Evolutionary conservation across 2,797 vertebrate genomes (phyloP), one percentile per base, ranked within the genome.

Genomic region (Limnodromus scolopaceus): DNA sequence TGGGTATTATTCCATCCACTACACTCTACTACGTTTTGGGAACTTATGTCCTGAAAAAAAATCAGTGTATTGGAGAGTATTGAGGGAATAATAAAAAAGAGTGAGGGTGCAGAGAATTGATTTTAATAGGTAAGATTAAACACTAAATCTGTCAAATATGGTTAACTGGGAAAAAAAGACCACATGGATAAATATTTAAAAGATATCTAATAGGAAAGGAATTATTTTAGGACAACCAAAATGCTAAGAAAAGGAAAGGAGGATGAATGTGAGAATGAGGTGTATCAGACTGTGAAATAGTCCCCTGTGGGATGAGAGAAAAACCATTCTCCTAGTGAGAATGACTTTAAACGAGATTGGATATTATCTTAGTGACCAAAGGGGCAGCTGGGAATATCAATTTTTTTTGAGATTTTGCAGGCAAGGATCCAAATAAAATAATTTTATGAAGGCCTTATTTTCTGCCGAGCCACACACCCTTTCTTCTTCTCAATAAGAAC

Each of bases 51-150:
- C 36, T 65, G 38, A 41, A 75, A 54, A 82, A 58, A 78, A 53
- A 60, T 36, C 3, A 3, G 2, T 71, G 24, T 61, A 43, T 41
- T 49, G 11, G 23, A 82, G 25, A 72, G 9, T 39, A 91, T 2
- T 79, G 45, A 87, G 51, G 28, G 38, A 95, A 66, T 10, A 80
- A 79, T 36, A 72, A 74, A 81, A 84, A 89, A 51, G n/a, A 69
- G 6, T 28, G 49, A 22, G 2, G 10, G 16, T 63, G n/a, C 3
- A 9, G 22, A 68, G 23, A 70, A 89, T 36, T 91, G 13, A 77
- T 94, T 92, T 82, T 95, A 82, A 77, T 83, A 71, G 34, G 16
- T 36, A 86, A 89, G 78, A 83, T 90, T 80, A 92, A 76, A 20
- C 74, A 82, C 16, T 91, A 70, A 89, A 91, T 65, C 38, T 66